These are phyloP conservation scores for Pharmacophagus antenor DNA, from an alignment of 2,888 invertebrate species.

Conservation along the genomic window DNA sequence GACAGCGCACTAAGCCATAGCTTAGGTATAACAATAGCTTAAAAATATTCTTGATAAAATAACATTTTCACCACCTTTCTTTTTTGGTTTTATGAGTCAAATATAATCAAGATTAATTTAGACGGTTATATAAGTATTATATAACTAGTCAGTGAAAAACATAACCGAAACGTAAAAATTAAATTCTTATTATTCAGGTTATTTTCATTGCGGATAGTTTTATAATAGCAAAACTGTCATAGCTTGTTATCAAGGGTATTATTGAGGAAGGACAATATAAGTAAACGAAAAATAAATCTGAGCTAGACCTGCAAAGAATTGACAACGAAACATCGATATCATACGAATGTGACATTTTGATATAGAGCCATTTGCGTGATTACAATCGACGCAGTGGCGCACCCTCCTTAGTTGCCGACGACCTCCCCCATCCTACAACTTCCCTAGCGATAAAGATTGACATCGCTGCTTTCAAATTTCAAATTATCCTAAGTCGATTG, in stretches of 20 bases:
- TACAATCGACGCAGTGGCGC: constrained; percentile 77
- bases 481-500: constrained; percentile 68
- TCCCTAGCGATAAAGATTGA: constrained; percentile 80
- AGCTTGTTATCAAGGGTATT: not conserved
- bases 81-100: no score
- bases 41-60: not conserved
- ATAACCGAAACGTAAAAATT: no score
- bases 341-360: constrained; percentile 73
- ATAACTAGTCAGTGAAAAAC: no score
- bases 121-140: no score
- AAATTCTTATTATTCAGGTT: no score
- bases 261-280: constrained; percentile 17
- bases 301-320: constrained; percentile 55
- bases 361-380: constrained; percentile 79
- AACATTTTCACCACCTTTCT: no score
- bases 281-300: constrained; percentile 33
- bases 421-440: constrained; percentile 66
- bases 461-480: constrained; percentile 69
- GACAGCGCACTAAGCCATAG: not conserved
- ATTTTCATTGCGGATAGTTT: no score
- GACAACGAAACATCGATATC: constrained; percentile 67
- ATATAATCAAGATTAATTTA: no score
- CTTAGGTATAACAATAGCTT: not conserved
- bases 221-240: not conserved
- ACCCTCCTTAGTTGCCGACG: constrained; percentile 57